Conservation (phyloP, 2,888 invertebrate species). For the Agonopterix heracliana region DNA sequence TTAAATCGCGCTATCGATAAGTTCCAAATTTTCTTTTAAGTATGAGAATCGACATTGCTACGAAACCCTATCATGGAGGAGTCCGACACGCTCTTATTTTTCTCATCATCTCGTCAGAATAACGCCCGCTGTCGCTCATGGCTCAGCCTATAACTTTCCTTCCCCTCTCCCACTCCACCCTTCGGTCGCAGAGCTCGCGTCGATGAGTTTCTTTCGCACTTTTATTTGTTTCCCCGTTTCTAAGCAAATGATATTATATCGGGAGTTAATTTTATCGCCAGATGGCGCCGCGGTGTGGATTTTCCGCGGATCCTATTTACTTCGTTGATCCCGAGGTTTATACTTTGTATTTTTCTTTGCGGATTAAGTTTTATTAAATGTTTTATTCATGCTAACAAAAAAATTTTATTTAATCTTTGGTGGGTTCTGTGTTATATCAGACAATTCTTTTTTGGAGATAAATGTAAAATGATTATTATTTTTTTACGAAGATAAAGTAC, state of each 20-base stretch:
- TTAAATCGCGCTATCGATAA: too few relatives aligned
- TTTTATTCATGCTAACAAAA: not conserved
- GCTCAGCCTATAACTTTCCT: not conserved
- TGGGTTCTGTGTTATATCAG: too few relatives aligned
- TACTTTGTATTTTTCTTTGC: not conserved
- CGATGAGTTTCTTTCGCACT: slow-evolving; percentile 34
- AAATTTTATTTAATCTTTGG: not conserved
- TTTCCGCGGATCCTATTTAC: not conserved
- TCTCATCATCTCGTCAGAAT: too few relatives aligned
- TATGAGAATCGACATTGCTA: too few relatives aligned
- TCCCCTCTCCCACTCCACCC: not conserved
- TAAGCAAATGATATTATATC: slow-evolving; percentile 49
- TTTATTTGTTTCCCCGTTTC: slow-evolving; percentile 35
- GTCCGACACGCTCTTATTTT: too few relatives aligned
- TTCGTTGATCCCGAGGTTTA: not conserved
- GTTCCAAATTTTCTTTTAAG: too few relatives aligned
- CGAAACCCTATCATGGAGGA: too few relatives aligned
- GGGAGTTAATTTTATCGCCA: slow-evolving; percentile 43
- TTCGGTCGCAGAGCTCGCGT: slow-evolving; percentile 14
- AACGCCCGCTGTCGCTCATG: slow-evolving; percentile 8
- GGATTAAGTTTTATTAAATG: not conserved
- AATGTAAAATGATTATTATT: too few relatives aligned
- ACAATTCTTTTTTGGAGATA: too few relatives aligned
- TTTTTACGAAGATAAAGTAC: too few relatives aligned
- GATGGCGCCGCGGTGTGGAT: slow-evolving; percentile 4